phyloP scores from a whole-genome alignment of 1,140 invertebrate genomes.

The Drosophila yakuba region DNA sequence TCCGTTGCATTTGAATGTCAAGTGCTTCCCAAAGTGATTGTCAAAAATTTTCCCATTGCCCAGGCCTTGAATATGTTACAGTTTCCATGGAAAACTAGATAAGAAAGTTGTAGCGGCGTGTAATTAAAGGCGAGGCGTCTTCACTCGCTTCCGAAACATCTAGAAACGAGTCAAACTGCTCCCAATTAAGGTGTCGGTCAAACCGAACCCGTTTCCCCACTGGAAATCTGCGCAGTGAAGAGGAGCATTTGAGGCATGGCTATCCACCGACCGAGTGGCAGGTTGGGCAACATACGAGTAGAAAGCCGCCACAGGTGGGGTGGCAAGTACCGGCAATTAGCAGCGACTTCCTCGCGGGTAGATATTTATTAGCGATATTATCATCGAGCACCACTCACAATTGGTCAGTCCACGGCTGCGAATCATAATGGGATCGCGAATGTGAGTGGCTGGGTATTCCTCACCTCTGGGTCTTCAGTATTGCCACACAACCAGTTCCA shows the following conservation, averaged over 20 bases:
- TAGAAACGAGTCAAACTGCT: slow-evolving; percentile 74
- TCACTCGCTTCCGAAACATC: slow-evolving; percentile 65
- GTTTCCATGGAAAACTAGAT: slow-evolving; percentile 49
- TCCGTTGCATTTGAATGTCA: not conserved
- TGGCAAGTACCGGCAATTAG: slow-evolving; percentile 63
- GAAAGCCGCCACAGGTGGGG: slow-evolving; percentile 50
- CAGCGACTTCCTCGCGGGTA: slow-evolving; percentile 40
- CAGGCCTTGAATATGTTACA: slow-evolving; percentile 24
- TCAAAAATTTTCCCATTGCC: slow-evolving; percentile 28
- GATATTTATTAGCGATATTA: slow-evolving; percentile 42
- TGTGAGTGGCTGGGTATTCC: slow-evolving; percentile 11
- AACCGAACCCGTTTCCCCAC: slow-evolving; percentile 65
- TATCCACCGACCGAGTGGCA: slow-evolving; percentile 42
- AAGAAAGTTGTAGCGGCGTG: slow-evolving; percentile 62
- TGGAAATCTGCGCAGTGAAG: not conserved
- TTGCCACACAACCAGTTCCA: slow-evolving; percentile 58
- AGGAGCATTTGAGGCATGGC: slow-evolving; percentile 26
- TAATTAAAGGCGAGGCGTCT: slow-evolving; percentile 56
- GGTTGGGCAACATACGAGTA: slow-evolving; percentile 61
- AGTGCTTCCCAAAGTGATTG: slow-evolving; percentile 6
- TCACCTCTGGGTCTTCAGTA: not conserved
- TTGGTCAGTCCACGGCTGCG: slow-evolving; percentile 1
- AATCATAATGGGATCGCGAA: slow-evolving; percentile 36
- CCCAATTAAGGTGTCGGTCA: slow-evolving; percentile 76
- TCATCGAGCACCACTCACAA: slow-evolving; percentile 21